These are phyloP conservation scores for Odocoileus hemionus DNA, from an alignment of 2,113 vertebrate species.

Conservation along the genomic window DNA sequence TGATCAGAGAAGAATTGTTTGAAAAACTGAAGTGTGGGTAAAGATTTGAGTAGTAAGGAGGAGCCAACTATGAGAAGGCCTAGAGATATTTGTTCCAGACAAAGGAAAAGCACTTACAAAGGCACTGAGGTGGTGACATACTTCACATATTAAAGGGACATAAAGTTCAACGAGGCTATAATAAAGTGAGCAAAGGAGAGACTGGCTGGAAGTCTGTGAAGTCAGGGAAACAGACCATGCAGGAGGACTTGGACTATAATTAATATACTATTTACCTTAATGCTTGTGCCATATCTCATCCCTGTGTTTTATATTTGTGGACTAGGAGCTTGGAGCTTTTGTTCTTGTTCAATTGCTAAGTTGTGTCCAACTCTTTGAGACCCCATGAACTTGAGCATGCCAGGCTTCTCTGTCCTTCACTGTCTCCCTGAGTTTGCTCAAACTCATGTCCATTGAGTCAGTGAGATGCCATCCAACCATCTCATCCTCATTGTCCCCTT, in stretches of 20 bases:
- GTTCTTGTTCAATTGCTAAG: not conserved
- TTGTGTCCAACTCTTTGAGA: not conserved
- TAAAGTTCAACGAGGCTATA: not conserved
- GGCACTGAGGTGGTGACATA: not conserved
- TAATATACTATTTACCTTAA: not conserved
- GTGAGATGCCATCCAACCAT: not conserved
- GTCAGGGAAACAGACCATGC: not conserved
- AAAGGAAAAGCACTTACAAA: not conserved
- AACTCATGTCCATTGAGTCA: not conserved
- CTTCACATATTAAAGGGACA: not conserved
- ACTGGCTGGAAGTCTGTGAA: not conserved
- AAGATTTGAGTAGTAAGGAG: not conserved
- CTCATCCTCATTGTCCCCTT: not conserved
- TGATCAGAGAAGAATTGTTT: not conserved
- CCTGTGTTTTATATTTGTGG: not conserved
- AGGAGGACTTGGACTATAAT: not conserved
- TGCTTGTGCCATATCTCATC: not conserved
- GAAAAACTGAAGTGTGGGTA: not conserved
- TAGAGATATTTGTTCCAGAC: not conserved
- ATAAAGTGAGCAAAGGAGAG: not conserved
- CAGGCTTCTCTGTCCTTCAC: not conserved
- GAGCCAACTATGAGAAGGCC: not conserved
- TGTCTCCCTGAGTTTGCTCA: not conserved
- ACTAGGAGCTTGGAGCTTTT: not conserved
- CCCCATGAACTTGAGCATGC: not conserved